Evolutionary conservation across 2,797 vertebrate genomes (phyloP), one percentile per base, ranked within the genome.

Genomic region (Mus minutoides): DNA sequence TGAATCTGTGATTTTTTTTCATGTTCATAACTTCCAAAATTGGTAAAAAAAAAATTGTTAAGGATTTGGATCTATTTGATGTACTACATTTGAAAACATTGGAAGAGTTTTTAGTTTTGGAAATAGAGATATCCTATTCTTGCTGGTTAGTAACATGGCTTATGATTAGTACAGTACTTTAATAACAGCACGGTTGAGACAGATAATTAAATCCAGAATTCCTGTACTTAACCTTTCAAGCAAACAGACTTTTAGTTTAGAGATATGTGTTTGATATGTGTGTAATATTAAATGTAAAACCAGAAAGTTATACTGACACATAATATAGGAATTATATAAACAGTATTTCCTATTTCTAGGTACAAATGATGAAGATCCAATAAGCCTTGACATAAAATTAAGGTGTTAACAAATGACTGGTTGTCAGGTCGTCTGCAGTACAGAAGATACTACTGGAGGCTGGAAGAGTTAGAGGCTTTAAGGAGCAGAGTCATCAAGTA

Each of bases 191-290:
- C 71, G 40, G 10, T 40, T 86, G 64, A 90, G 83, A 19, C 60
- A 90, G 24, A 64, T 97, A 85, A 90, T 49, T 56, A 94, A 95
- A 94, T 78, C 8, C 82, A 26, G 19, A 49, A 76, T 1, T 13
- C n/a, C 3, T 69, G 21, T 95, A 73, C n/a, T 91, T 95, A 37
- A 37, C 29, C 24, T 49, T n/a, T 37, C 26, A 73, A 75, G 37
- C 52, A 76, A 94, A 94, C 31, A 75, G 78, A 76, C 49, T 86
- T 94, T 95, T 60, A 87, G 91, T 95, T 88, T 84, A 85, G 58
- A 86, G 21, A 71, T 58, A n/a, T 60, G 1, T 88, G 75, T 84
- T 85, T 43, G 9, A 12, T 67, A 6, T 76, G 4, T 92, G 4
- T 83, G 2, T 93, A 80, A 77, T 80, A 80, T 64, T 64, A 58